Conservation (phyloP, 1,140 invertebrate species). For the Drosophila funebris region DNA sequence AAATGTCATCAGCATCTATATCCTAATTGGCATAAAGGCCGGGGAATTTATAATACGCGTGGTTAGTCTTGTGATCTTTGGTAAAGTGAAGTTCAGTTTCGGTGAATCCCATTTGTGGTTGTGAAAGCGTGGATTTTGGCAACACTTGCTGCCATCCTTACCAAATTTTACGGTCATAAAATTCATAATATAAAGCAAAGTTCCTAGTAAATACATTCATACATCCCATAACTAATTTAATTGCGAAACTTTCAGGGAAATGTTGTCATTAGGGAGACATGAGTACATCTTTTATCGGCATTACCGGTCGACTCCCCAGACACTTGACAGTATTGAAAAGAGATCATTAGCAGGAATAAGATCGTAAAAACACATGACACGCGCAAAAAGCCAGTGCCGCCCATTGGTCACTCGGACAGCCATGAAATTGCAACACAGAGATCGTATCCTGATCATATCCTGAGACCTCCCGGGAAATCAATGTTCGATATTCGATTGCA, state of each 20-base stretch:
- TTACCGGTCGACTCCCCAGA: constrained; percentile 4
- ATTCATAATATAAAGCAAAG: neutral
- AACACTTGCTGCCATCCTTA: neutral
- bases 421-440: constrained; percentile 59
- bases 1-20: no score
- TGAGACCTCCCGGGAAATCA: constrained; percentile 76
- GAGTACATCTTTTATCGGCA: neutral
- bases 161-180: neutral
- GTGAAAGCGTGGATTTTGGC: no score
- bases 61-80: no score
- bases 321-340: constrained; percentile 51
- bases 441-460: constrained; percentile 2
- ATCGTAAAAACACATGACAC: constrained; percentile 78
- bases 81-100: no score
- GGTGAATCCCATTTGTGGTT: no score
- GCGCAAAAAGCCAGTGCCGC: constrained; percentile 71
- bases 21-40: no score
- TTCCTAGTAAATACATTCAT: neutral
- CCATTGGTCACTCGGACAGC: constrained; percentile 48
- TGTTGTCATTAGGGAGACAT: constrained; percentile 4
- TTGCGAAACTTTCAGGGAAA: constrained; percentile 37
- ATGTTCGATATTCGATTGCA: constrained; percentile 75
- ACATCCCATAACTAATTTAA: constrained; percentile 1
- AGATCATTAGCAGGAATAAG: constrained; percentile 80
- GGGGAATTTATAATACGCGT: no score